phyloP scores from a whole-genome alignment of 1,140 invertebrate species.

The Teleopsis dalmanni region DNA sequence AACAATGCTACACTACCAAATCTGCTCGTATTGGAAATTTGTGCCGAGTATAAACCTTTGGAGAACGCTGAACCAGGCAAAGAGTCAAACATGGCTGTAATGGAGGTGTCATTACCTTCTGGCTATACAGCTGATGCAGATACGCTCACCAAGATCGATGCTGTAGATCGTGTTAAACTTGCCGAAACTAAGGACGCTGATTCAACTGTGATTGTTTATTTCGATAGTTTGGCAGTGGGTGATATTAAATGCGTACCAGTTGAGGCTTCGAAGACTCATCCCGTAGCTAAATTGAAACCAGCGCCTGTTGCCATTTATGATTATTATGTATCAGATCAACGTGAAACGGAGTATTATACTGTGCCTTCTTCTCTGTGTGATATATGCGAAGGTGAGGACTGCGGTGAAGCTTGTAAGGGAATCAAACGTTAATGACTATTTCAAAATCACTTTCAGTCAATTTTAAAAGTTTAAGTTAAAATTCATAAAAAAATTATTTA shows the following conservation, averaged over 20 bases:
- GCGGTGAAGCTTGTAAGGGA: constrained; percentile 45
- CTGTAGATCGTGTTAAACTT: constrained; percentile 43
- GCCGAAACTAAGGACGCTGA: constrained; percentile 71
- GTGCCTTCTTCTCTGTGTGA: constrained; percentile 63
- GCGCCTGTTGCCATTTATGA: constrained; percentile 85
- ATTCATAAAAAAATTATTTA: too few relatives aligned
- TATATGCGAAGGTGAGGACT: constrained; percentile 67
- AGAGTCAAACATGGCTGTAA: constrained; percentile 78
- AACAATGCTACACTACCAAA: constrained; percentile 62
- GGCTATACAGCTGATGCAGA: constrained; percentile 58
- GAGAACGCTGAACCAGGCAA: constrained; percentile 17
- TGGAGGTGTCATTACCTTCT: constrained; percentile 77
- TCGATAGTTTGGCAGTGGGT: constrained; percentile 63
- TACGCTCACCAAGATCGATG: constrained; percentile 22
- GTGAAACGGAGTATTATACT: constrained; percentile 67
- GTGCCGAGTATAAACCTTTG: constrained; percentile 47
- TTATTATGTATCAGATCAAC: constrained; percentile 76
- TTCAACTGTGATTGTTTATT: constrained; percentile 72
- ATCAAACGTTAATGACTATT: not conserved
- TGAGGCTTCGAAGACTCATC: constrained; percentile 73
- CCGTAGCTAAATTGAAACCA: constrained; percentile 77
- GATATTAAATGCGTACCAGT: constrained; percentile 73
- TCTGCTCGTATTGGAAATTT: constrained; percentile 66
- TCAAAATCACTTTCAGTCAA: too few relatives aligned
- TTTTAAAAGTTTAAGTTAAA: too few relatives aligned